Evolutionary conservation across 1,140 invertebrate species (phyloP).

Genomic region (Tribolium madens): DNA sequence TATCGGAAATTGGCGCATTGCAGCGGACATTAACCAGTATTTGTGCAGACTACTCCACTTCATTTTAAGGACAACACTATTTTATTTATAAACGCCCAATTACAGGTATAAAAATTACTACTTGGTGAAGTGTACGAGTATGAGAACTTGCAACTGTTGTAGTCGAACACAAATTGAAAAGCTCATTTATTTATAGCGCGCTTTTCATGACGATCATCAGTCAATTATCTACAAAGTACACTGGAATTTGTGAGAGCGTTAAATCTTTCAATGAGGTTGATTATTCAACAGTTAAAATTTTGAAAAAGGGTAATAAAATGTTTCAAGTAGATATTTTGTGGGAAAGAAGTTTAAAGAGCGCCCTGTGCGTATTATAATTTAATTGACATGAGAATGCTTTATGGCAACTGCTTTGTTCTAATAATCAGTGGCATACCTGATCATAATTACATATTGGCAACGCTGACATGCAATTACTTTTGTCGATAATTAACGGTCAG

Average conservation of each 20-base stretch:
- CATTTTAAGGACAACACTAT: background rate
- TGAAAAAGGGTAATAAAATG: background rate
- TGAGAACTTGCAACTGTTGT: conserved; percentile 9
- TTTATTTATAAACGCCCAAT: conserved; percentile 13
- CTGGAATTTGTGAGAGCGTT: background rate
- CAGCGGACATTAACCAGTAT: conserved; percentile 18
- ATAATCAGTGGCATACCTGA: conserved; percentile 2
- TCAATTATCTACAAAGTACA: conserved; percentile 20
- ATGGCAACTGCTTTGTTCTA: conserved; percentile 11
- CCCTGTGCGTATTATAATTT: background rate
- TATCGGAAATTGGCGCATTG: conserved; percentile 37
- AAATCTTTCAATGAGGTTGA: conserved; percentile 15
- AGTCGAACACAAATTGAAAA: conserved; percentile 16
- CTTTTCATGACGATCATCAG: conserved; percentile 9
- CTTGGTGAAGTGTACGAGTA: background rate
- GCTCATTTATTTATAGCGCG: conserved; percentile 14
- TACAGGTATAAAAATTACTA: background rate
- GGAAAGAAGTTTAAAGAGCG: background rate
- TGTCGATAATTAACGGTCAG: conserved; percentile 16
- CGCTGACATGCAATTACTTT: conserved; percentile 26
- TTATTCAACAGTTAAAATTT: conserved; percentile 19
- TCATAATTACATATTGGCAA: conserved; percentile 10
- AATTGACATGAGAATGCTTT: background rate
- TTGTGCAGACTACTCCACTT: conserved; percentile 7
- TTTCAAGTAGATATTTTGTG: background rate